phyloP scores from a whole-genome alignment of 2,888 invertebrate species.

The Ochlodes sylvanus region DNA sequence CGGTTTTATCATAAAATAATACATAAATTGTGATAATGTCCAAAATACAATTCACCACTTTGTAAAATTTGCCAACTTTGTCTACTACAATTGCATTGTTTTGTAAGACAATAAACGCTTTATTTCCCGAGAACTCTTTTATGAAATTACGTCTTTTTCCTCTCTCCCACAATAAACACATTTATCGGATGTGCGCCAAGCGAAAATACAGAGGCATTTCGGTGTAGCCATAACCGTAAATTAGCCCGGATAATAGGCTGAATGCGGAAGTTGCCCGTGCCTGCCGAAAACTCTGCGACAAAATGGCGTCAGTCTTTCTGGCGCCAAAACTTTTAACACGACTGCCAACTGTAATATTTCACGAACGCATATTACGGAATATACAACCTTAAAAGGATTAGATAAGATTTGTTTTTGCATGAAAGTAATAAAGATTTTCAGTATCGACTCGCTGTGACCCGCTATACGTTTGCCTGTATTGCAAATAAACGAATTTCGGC shows the following conservation, averaged over 20 bases:
- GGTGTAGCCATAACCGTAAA: conserved; percentile 67
- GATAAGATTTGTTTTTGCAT: conserved; percentile 44
- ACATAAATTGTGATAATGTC: no score
- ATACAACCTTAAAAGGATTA: conserved; percentile 8
- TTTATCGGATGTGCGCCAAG: conserved; percentile 47
- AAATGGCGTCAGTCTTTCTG: conserved; percentile 72
- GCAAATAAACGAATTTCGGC: conserved; percentile 40
- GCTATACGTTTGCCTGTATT: conserved; percentile 48
- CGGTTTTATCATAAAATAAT: no score
- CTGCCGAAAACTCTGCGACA: conserved; percentile 59
- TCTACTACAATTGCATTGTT: neutral
- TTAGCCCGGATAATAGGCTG: conserved; percentile 68
- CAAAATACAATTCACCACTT: no score
- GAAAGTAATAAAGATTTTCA: conserved; percentile 45
- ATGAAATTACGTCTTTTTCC: conserved; percentile 28
- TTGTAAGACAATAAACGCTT: conserved; percentile 27
- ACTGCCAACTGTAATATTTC: conserved; percentile 49
- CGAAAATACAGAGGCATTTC: conserved; percentile 60
- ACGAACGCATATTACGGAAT: conserved; percentile 7
- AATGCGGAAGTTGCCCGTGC: conserved; percentile 70
- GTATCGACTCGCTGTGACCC: conserved; percentile 58
- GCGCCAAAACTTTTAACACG: conserved; percentile 65
- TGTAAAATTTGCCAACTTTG: no score
- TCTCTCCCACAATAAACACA: conserved; percentile 45
- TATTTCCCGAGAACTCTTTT: conserved; percentile 23